These are phyloP conservation scores for Brachycybe producta DNA, from an alignment of 2,888 invertebrate genomes.

Conservation along the genomic window DNA sequence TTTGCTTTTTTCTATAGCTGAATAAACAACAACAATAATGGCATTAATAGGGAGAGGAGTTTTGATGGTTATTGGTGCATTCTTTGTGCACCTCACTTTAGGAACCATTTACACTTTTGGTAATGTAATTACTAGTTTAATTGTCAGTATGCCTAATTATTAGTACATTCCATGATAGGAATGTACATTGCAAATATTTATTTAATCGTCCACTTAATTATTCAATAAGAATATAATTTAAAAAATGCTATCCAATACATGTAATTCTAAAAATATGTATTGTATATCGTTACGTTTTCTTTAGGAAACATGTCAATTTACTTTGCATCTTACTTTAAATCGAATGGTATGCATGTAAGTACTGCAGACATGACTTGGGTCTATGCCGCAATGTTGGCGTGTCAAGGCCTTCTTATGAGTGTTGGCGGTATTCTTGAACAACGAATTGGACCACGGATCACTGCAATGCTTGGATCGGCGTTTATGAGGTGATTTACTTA, in stretches of 20 bases:
- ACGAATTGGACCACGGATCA: slow-evolving; percentile 27
- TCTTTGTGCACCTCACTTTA: slow-evolving; percentile 25
- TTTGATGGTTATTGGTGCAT: slow-evolving; percentile 24
- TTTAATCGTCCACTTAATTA: neutral
- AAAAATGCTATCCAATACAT: neutral
- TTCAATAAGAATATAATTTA: neutral
- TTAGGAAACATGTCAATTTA: slow-evolving; percentile 24
- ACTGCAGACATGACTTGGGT: slow-evolving; percentile 26
- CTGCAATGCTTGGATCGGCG: slow-evolving; percentile 28
- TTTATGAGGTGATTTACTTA: slow-evolving; percentile 30
- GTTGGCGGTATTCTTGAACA: slow-evolving; percentile 29
- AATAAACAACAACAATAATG: no score
- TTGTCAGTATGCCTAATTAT: neutral
- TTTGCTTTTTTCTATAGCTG: no score
- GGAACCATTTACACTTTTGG: slow-evolving; percentile 26
- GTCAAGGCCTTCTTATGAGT: slow-evolving; percentile 30
- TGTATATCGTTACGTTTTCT: neutral
- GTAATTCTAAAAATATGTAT: no score
- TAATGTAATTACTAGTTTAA: slow-evolving; percentile 3
- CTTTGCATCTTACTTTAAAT: slow-evolving; percentile 23
- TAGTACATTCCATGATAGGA: neutral
- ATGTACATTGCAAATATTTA: slow-evolving; percentile 2
- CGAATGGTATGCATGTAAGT: slow-evolving; percentile 15
- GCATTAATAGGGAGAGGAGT: slow-evolving; percentile 21
- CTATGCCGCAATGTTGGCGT: slow-evolving; percentile 26